phyloP scores from a whole-genome alignment of 2,113 vertebrate genomes.

The Amphiprion ocellaris region DNA sequence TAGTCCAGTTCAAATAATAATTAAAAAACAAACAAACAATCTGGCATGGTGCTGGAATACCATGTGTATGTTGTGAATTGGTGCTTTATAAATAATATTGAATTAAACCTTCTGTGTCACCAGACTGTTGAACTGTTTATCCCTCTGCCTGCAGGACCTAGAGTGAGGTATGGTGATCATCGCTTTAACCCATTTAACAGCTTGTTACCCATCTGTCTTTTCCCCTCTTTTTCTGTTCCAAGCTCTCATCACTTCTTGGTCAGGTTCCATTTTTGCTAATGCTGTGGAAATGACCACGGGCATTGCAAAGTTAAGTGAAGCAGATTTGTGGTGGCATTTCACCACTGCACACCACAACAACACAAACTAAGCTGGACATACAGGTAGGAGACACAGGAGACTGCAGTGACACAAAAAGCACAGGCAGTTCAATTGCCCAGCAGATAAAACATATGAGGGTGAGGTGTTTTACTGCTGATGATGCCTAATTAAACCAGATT shows the following conservation, averaged over 20 bases:
- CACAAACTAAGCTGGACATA: too few species aligned
- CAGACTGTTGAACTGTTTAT: too few species aligned
- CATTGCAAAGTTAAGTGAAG: conserved; percentile 58
- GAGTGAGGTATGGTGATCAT: too few species aligned
- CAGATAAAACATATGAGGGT: conserved; percentile 4
- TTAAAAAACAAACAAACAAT: too few species aligned
- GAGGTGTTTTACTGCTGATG: not conserved
- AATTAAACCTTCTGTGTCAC: too few species aligned
- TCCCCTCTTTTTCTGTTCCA: conserved; percentile 54
- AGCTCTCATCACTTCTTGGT: conserved; percentile 71
- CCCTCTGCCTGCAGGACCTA: too few species aligned
- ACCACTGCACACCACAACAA: conserved; percentile 28
- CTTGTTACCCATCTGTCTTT: conserved; percentile 73
- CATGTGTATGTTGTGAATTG: too few species aligned
- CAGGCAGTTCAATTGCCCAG: conserved; percentile 24
- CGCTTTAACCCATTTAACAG: not conserved
- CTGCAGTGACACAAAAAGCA: conserved; percentile 27
- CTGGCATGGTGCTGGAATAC: too few species aligned
- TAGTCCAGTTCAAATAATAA: too few species aligned
- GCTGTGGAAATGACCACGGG: conserved; percentile 78
- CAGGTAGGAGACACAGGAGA: not conserved
- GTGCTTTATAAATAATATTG: too few species aligned
- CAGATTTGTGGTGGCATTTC: conserved; percentile 54
- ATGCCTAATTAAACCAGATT: conserved; percentile 25
- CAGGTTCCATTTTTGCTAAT: conserved; percentile 79